A percentile compares a stretch with the other conserved stretches of the same genome.
These are phyloP conservation scores for Pangasius djambal DNA, from an alignment of 2,797 vertebrate genomes.

Conservation along the genomic window DNA sequence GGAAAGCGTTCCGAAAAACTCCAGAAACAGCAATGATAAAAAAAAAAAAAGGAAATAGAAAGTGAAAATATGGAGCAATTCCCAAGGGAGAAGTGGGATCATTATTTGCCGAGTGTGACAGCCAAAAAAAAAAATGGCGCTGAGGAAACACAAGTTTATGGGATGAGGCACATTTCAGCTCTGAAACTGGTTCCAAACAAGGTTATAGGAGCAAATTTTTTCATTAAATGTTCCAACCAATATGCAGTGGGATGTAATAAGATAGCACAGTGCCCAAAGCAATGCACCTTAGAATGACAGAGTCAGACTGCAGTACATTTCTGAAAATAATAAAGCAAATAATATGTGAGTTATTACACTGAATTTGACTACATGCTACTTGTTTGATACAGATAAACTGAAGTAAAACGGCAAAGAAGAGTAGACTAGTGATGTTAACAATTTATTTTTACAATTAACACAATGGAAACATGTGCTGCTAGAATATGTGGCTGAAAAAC, in stretches of 20 bases:
- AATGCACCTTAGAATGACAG: conserved; percentile 19
- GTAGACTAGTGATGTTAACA: not conserved
- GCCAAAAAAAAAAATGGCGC: conserved; percentile 60
- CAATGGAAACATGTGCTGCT: not conserved
- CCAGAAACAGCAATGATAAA: conserved; percentile 47
- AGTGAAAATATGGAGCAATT: conserved; percentile 67
- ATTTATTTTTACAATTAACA: not conserved
- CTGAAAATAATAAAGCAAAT: conserved; percentile 22
- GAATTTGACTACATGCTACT: not conserved
- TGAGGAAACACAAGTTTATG: conserved; percentile 62
- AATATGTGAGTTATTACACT: not conserved
- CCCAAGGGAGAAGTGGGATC: conserved; percentile 59
- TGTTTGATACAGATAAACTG: not conserved
- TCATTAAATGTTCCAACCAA: conserved; percentile 43
- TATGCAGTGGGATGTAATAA: conserved; percentile 41
- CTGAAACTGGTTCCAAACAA: conserved; percentile 42
- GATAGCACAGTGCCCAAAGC: conserved; percentile 36
- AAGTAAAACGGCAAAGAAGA: not conserved
- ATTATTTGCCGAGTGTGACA: conserved; percentile 56
- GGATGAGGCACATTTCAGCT: conserved; percentile 29
- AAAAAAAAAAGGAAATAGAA: conserved; percentile 45
- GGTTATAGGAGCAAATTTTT: conserved; percentile 32
- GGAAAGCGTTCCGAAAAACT: conserved; percentile 50
- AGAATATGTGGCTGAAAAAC: not conserved
- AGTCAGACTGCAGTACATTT: conserved; percentile 4